A percentile compares a stretch with the other conserved stretches of the same genome.
Evolutionary conservation across 2,113 vertebrate species (phyloP).

Genomic region (Bujurquina vittata): DNA sequence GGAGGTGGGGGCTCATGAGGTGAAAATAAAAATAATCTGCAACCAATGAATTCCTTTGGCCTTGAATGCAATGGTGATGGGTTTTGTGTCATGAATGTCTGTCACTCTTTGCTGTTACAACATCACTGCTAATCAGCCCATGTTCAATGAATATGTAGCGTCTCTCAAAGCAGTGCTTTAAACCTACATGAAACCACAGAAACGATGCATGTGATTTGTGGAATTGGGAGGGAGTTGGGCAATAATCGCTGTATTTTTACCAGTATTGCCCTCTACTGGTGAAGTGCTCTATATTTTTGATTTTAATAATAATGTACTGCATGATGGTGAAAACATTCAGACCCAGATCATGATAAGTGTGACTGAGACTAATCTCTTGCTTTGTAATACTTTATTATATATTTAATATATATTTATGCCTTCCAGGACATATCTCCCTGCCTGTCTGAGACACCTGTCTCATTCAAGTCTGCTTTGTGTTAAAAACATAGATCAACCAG

Average conservation of each 20-base stretch:
- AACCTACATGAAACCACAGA: slow-evolving; percentile 32
- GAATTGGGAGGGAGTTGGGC: slow-evolving; percentile 14
- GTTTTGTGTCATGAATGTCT: slow-evolving; percentile 37
- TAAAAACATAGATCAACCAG: background rate
- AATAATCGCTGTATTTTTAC: slow-evolving; percentile 52
- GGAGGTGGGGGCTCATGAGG: background rate
- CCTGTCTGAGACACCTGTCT: background rate
- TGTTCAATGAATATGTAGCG: slow-evolving; percentile 39
- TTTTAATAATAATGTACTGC: background rate
- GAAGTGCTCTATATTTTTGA: slow-evolving; percentile 8
- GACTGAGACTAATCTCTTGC: background rate
- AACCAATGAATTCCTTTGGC: slow-evolving; percentile 40
- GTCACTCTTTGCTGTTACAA: slow-evolving; percentile 30
- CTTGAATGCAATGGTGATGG: slow-evolving; percentile 24
- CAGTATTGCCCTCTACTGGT: slow-evolving; percentile 81
- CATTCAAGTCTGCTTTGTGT: background rate
- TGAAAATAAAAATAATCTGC: slow-evolving; percentile 11
- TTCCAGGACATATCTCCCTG: background rate
- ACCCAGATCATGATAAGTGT: background rate
- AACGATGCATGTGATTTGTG: slow-evolving; percentile 54
- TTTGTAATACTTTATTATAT: background rate
- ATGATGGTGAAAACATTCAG: background rate
- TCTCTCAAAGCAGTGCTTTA: slow-evolving; percentile 35
- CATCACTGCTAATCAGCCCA: slow-evolving; percentile 14
- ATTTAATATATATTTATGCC: background rate